Base-by-base conservation (phyloP, 2,888 invertebrate genomes). In the Synanthedon andrenaeformis region DNA sequence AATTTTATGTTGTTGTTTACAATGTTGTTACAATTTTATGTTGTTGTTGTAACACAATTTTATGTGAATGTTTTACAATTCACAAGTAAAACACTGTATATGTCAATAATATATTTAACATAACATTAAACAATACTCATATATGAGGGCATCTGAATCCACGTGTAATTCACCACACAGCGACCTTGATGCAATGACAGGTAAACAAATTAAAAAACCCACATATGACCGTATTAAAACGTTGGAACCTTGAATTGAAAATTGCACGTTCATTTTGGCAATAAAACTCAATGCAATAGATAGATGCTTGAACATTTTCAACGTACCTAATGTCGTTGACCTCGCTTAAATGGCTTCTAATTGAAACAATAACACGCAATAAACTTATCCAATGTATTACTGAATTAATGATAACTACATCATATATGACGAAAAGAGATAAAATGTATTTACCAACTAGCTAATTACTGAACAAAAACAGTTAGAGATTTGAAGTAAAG, bases 281-380 rank as follows among this genome's bases (percentile, higher is more conserved):
- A 59, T 58, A 57, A 57, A 51, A 52, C 52, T 56, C 45, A 28
- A 42, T 52, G 55, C 50, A 49, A 56, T 57, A 54, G 52, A 56
- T 57, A 54, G 52, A 45, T 45, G 6, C 8, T 6, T 8, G 14
- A 13, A 45, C 45, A 0, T 13, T 13, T 45, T 45, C 6, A 45
- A 14, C 12, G 14, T 45, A 23, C 1, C 5, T 23, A 45, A 45
- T 45, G 45, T 45, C 45, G 45, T n/a, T 13, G 45, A 14, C 45
- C 45, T 45, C 45, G 45, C 4, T 13, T 12, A 13, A 13, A 45
- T 45, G 45, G 13, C 14, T 14, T 14, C 8, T 45, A 45, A 45
- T 45, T 45, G 14, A n/a, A 45, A 45, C n/a, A 45, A 45, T 45
- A 13, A 14, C n/a, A 45, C 12, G 45, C 45, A 12, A n/a, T 14